Evolutionary conservation across 2,797 vertebrate species (phyloP), one percentile per base, ranked within the genome.

Genomic region (Podargus strigoides): DNA sequence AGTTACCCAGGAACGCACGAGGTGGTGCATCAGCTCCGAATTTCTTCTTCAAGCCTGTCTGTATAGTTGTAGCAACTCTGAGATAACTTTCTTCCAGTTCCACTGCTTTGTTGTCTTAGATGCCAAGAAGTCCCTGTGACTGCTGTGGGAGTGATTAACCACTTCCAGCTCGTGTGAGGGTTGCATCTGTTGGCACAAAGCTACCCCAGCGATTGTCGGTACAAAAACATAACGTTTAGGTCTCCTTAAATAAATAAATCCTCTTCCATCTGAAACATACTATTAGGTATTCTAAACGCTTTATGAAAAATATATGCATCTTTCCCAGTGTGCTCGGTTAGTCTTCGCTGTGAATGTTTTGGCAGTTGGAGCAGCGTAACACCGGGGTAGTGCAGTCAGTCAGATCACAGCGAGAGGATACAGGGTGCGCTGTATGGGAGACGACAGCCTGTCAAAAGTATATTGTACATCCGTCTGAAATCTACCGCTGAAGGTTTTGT

Each of bases 371-470:
- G 22, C 22, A 46, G 81, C 1, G 4, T 69, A 87, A 79, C 63
- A 19, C 13, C 22, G 80, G 81, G 77, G 84, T 86, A 12, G 46
- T 28, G 88, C 77, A 84, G 86, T 94, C 94, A 90, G 46, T 36
- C 20, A 72, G 81, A 83, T 87, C 46, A 6, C 7, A 37, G 85
- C 10, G 1, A 49, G 46, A 79, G 89, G 46, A 56, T 59, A 20
- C 76, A 55, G 84, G 72, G 41, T 68, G 62, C 72, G 17, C 66
- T 73, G 67, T 59, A 91, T 73, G 76, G 74, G 92, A 94, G 90
- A 80, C 0, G 80, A 95, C 91, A 89, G 68, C 52, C 88, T 94
- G 87, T 94, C 94, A 93, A 7, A 95, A 95, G 53, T 82, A 90
- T 36, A 81, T 52, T 67, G 64, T 92, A 79, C 58, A 20, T 82